phyloP scores from a whole-genome alignment of 2,797 vertebrate species.

The Rhabdophis nuchalis region DNA sequence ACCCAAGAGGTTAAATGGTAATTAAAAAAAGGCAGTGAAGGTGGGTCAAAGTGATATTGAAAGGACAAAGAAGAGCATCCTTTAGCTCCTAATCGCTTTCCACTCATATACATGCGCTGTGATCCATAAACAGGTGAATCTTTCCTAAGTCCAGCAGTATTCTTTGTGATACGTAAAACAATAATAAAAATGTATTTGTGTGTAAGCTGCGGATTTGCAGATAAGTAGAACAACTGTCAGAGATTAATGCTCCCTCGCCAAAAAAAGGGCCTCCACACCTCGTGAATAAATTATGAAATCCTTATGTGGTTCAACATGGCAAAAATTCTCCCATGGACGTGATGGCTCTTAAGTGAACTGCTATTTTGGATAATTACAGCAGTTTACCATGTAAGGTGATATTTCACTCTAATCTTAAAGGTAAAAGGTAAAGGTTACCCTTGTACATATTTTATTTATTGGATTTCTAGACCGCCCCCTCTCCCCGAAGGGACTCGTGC shows the following conservation, averaged over 20 bases:
- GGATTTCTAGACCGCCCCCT: too few species aligned
- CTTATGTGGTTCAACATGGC: background rate
- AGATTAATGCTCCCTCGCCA: background rate
- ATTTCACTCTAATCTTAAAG: background rate
- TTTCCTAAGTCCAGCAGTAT: background rate
- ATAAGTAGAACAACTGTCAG: background rate
- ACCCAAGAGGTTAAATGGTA: background rate
- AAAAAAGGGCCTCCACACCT: background rate
- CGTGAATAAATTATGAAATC: background rate
- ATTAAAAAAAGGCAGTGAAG: background rate
- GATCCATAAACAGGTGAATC: background rate
- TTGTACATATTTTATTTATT: too few species aligned
- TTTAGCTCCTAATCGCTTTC: background rate
- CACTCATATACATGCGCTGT: background rate
- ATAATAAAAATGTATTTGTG: background rate
- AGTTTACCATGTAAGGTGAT: background rate
- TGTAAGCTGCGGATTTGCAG: background rate
- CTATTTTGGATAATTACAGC: background rate
- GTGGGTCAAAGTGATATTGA: background rate
- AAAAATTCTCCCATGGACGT: background rate
- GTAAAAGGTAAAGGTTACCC: too few species aligned
- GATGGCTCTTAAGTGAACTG: background rate
- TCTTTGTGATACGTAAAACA: background rate
- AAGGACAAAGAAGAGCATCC: background rate
- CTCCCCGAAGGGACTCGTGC: too few species aligned